A percentile compares a stretch with the other conserved stretches of the same genome.
phyloP scores from a whole-genome alignment of 2,888 invertebrate genomes.

The Drosophila gaucha region DNA sequence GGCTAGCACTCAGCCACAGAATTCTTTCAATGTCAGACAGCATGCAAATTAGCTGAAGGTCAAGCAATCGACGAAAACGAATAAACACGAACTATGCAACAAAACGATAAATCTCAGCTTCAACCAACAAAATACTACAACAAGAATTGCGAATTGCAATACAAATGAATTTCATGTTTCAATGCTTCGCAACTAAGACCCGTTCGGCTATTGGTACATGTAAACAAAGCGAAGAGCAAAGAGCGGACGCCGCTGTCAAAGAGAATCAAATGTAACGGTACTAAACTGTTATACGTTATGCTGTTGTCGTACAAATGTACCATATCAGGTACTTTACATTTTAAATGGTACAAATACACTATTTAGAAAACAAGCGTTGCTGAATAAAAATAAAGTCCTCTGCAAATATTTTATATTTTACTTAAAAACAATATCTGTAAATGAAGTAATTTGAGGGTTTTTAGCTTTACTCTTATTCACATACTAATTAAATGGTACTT shows the following conservation, averaged over 20 bases:
- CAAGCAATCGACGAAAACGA: slow-evolving; percentile 65
- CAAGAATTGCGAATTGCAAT: slow-evolving; percentile 11
- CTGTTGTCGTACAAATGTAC: slow-evolving; percentile 9
- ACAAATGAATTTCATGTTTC: slow-evolving; percentile 55
- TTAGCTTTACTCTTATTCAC: not conserved
- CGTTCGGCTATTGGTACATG: slow-evolving; percentile 54
- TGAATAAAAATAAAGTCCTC: not conserved
- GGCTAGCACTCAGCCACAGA: slow-evolving; percentile 22
- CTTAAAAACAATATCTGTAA: no score
- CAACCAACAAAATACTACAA: slow-evolving; percentile 17
- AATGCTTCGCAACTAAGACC: slow-evolving; percentile 27
- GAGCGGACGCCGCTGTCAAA: slow-evolving; percentile 19
- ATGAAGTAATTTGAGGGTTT: not conserved
- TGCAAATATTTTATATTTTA: no score
- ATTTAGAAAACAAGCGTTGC: not conserved
- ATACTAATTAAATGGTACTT: not conserved
- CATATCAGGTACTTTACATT: not conserved
- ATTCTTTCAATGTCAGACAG: slow-evolving; percentile 71
- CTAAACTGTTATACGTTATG: slow-evolving; percentile 64
- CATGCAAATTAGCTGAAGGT: slow-evolving; percentile 64
- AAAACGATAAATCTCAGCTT: slow-evolving; percentile 54
- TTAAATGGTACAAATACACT: not conserved
- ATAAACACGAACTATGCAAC: slow-evolving; percentile 46
- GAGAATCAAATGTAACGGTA: slow-evolving; percentile 35
- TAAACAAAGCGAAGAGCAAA: slow-evolving; percentile 60